Base-by-base conservation (phyloP, 2,113 vertebrate genomes). In the Spizaetus ornatus region DNA sequence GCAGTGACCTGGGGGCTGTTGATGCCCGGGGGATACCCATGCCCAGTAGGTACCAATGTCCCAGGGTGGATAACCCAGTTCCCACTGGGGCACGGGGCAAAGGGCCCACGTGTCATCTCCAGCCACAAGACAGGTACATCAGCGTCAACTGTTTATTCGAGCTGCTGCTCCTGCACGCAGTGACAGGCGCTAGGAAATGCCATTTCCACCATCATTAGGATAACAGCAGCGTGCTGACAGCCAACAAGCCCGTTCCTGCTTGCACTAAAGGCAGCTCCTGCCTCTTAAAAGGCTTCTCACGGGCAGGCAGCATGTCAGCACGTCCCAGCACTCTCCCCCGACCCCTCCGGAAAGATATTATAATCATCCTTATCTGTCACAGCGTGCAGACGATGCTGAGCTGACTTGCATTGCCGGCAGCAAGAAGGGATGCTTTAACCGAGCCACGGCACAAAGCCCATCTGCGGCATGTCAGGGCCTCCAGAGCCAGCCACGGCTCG, bases 61-160 rank as follows among this genome's bases (percentile, higher is more conserved):
- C 22, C 19, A 0, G 7, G 10, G 2, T 10, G 9, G 17, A 20
- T 55, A 79, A 27, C 3, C 15, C 81, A 13, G 13, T 31, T 36
- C n/a, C n/a, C 7, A 0, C 7, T 1, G 9, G 21, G 42, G 2
- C 11, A 15, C 0, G 12, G 23, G 53, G 15, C 4, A 21, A 62
- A 78, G 31, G 45, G 2, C 8, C 61, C 27, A 0, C 0, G 22
- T 17, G 59, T 25, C 73, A 29, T 23, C 58, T 34, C 43, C 48
- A 22, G 72, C 62, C 26, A 5, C 26, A 7, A 12, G 25, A 8
- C 31, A 2, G 29, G 23, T 7, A 25, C 48, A 4, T 6, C 13
- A 2, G 18, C 1, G 29, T 29, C 45, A 10, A 2, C 5, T 7
- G 0, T 4, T 56, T 23, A 13, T 16, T 10, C 0, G 0, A 45